Conservation (phyloP, 1,140 invertebrate species). For the Lineus longissimus region DNA sequence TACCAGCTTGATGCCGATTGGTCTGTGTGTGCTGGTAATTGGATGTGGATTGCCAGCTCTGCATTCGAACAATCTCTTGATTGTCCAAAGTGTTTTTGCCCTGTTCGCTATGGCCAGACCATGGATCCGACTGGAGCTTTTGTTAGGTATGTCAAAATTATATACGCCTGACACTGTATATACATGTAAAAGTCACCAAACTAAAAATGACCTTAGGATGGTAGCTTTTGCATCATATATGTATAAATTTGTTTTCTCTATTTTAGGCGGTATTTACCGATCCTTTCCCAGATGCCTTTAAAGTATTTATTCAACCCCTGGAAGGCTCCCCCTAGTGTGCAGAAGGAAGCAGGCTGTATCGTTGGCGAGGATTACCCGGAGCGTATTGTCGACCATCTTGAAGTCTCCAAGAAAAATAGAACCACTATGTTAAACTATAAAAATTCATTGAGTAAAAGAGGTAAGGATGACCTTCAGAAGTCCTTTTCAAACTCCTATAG, state of each 20-base stretch:
- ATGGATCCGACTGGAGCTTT: conserved; percentile 69
- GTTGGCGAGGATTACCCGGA: conserved; percentile 55
- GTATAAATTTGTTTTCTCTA: background rate
- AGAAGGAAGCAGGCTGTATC: conserved; percentile 52
- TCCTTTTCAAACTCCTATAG: too few relatives aligned
- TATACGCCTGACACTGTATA: too few relatives aligned
- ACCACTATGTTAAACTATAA: too few relatives aligned
- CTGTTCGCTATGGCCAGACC: conserved; percentile 65
- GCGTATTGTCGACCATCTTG: conserved; percentile 53
- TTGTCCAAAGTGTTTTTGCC: conserved; percentile 62
- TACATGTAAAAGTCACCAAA: too few relatives aligned
- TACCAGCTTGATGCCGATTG: conserved; percentile 70
- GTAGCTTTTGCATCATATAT: too few relatives aligned
- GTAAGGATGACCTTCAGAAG: too few relatives aligned
- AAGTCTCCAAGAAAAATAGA: conserved; percentile 26
- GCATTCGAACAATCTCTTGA: conserved; percentile 65
- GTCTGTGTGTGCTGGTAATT: conserved; percentile 73
- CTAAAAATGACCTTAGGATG: conserved; percentile 15
- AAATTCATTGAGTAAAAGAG: too few relatives aligned
- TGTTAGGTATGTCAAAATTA: conserved; percentile 64
- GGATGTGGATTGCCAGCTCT: conserved; percentile 76
- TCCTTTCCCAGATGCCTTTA: conserved; percentile 51
- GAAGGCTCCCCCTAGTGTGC: conserved; percentile 53
- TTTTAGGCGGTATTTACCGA: conserved; percentile 54
- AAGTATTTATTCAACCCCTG: conserved; percentile 57